A percentile compares a stretch with the other conserved stretches of the same genome.
Conservation (phyloP, 2,888 invertebrate genomes). For the Elmis aenea region DNA sequence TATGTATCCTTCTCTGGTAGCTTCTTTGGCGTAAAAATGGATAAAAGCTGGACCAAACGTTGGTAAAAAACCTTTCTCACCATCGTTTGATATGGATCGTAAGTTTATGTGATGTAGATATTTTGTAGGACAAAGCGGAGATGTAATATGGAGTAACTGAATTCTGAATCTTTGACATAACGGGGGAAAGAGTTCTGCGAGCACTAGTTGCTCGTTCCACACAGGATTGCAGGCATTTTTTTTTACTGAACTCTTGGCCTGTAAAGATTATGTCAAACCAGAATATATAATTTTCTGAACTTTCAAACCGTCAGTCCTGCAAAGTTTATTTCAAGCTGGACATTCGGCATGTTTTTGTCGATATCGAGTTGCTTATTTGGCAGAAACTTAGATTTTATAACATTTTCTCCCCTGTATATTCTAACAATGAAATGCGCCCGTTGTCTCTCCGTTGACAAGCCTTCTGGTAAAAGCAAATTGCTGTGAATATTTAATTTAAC, state of each 20-base stretch:
- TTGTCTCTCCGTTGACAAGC: conserved; percentile 46
- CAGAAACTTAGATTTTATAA: conserved; percentile 20
- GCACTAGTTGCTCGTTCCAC: conserved; percentile 73
- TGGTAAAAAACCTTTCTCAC: conserved; percentile 67
- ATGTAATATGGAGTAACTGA: conserved; percentile 51
- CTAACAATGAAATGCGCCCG: conserved; percentile 54
- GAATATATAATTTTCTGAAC: conserved; percentile 2
- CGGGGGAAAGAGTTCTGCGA: conserved; percentile 79
- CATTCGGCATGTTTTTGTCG: conserved; percentile 34
- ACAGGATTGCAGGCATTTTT: conserved; percentile 59
- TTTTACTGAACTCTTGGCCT: conserved; percentile 57
- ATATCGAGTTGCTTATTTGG: conserved; percentile 1
- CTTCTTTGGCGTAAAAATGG: conserved; percentile 65
- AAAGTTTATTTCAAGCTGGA: conserved; percentile 57
- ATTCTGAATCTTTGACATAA: conserved; percentile 68
- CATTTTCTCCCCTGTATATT: conserved; percentile 50
- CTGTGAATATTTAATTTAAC: conserved; percentile 43
- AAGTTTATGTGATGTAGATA: conserved; percentile 44
- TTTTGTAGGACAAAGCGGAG: conserved; percentile 7
- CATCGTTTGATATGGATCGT: conserved; percentile 55
- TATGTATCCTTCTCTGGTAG: conserved; percentile 57
- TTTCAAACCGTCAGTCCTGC: conserved; percentile 56
- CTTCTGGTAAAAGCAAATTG: conserved; percentile 62
- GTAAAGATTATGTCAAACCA: conserved; percentile 16
- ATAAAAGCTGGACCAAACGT: conserved; percentile 78